Conservation (phyloP, 2,113 vertebrate species). For the Dunckerocampus dactyliophorus region DNA sequence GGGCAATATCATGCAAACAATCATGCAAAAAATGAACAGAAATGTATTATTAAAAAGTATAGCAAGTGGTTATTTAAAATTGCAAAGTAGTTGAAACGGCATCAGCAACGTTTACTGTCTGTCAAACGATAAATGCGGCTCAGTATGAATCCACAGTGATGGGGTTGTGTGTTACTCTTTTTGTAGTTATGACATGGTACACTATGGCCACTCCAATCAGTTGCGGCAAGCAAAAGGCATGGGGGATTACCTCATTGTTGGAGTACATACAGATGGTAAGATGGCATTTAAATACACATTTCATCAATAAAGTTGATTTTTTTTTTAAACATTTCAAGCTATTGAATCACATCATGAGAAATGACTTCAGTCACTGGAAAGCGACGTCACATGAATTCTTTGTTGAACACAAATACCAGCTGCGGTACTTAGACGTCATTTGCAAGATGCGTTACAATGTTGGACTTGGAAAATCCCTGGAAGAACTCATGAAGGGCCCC, state of each 20-base stretch:
- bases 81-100: too few relatives aligned
- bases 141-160: neutral
- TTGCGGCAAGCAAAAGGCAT: conserved; percentile 92
- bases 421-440: too few relatives aligned
- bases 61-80: neutral
- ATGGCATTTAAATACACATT: neutral
- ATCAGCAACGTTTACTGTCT: too few relatives aligned
- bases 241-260: conserved; percentile 90
- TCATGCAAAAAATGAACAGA: neutral
- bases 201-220: conserved; percentile 97
- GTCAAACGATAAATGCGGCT: neutral
- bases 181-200: conserved; percentile 96
- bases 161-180: conserved; percentile 17
- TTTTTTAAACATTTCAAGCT: too few relatives aligned
- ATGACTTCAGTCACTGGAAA: too few relatives aligned
- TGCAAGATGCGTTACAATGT: too few relatives aligned
- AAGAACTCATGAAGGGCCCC: too few relatives aligned
- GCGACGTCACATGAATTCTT: too few relatives aligned
- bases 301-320: too few relatives aligned
- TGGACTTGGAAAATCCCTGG: too few relatives aligned
- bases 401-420: too few relatives aligned
- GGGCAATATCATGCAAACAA: neutral
- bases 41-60: neutral
- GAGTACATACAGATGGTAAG: conserved; percentile 92
- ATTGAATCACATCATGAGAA: too few relatives aligned